Evolutionary conservation across 2,888 invertebrate species (phyloP).

Genomic region (Caenorhabditis doughertyi): DNA sequence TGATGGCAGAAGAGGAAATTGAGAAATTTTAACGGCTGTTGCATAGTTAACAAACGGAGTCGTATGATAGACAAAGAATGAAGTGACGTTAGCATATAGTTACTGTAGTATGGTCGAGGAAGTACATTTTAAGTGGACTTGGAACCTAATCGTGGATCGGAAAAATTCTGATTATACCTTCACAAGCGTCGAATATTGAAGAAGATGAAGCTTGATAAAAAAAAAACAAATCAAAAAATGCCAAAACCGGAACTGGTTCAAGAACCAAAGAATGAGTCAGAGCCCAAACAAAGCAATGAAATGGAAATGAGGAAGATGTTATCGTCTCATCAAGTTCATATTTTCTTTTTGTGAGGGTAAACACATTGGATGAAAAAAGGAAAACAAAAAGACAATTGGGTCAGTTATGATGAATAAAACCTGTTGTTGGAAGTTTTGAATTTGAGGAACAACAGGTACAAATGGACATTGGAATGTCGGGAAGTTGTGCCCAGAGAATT

Average conservation of each 20-base stretch:
- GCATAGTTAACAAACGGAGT: conserved; percentile 37
- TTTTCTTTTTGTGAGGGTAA: conserved; percentile 8
- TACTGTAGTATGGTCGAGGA: conserved; percentile 8
- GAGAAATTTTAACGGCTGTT: conserved; percentile 12
- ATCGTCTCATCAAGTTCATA: conserved; percentile 4
- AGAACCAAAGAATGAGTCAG: conserved; percentile 3
- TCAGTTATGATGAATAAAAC: not conserved
- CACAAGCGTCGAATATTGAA: no score
- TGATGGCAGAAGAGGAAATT: conserved; percentile 4
- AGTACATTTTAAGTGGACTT: not conserved
- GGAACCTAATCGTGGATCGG: no score
- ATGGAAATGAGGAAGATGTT: conserved; percentile 21
- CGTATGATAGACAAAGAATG: not conserved
- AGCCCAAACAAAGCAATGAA: conserved; percentile 16
- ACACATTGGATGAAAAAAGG: not conserved
- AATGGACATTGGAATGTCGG: no score
- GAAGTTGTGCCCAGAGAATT: no score
- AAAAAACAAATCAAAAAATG: not conserved
- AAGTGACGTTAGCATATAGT: conserved; percentile 12
- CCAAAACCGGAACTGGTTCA: no score
- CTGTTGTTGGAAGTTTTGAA: not conserved
- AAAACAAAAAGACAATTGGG: conserved; percentile 2
- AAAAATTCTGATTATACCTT: no score
- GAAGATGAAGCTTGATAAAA: not conserved
- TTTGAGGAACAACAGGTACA: not conserved